A percentile compares a stretch with the other conserved stretches of the same genome.
phyloP scores from a whole-genome alignment of 1,140 invertebrate species.

The Macrobrachium rosenbergii region DNA sequence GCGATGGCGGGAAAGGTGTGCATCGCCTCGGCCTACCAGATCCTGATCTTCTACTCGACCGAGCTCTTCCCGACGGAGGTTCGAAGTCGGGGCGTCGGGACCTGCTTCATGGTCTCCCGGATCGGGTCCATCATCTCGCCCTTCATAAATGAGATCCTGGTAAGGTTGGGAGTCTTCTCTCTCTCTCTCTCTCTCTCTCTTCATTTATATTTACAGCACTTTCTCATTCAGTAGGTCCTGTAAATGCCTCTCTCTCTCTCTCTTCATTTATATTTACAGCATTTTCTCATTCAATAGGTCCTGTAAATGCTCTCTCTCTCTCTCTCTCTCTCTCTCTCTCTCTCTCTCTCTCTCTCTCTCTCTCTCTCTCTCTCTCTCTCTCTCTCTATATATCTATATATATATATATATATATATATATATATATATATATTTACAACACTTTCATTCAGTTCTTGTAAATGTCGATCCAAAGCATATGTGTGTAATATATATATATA shows the following conservation, averaged over 20 bases:
- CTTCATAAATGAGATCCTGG: slow-evolving; percentile 48
- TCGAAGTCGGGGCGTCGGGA: slow-evolving; percentile 53
- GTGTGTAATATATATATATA: too few relatives aligned
- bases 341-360: too few relatives aligned
- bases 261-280: background rate
- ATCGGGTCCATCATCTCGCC: slow-evolving; percentile 60
- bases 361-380: too few relatives aligned
- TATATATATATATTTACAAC: too few relatives aligned
- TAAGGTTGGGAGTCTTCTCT: slow-evolving; percentile 6
- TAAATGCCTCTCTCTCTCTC: background rate
- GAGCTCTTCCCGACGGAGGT: slow-evolving; percentile 84
- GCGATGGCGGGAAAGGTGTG: slow-evolving; percentile 86
- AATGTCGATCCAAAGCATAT: too few relatives aligned
- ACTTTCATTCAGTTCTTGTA: too few relatives aligned
- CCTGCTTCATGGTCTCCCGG: slow-evolving; percentile 59
- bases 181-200: background rate
- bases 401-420: too few relatives aligned
- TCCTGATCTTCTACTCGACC: slow-evolving; percentile 90
- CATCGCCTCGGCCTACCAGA: slow-evolving; percentile 86
- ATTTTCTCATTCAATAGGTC: too few relatives aligned
- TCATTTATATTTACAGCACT: background rate
- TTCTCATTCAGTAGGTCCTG: too few relatives aligned
- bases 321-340: too few relatives aligned
- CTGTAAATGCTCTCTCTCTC: too few relatives aligned
- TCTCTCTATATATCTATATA: too few relatives aligned